phyloP scores from a whole-genome alignment of 2,888 invertebrate genomes.

The Acleris emargana region DNA sequence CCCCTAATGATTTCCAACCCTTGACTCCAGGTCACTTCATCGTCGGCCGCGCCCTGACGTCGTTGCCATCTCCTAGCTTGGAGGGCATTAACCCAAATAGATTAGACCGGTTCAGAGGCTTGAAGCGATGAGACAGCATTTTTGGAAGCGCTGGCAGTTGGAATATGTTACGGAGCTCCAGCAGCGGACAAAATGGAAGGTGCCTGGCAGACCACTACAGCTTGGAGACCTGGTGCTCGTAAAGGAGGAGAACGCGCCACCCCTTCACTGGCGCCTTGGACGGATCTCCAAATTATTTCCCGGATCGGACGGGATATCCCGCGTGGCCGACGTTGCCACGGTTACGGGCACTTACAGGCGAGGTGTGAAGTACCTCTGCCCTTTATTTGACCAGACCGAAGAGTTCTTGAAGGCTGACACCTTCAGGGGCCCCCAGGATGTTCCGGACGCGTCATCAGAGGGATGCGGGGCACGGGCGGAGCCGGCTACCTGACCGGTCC shows the following conservation, averaged over 20 bases:
- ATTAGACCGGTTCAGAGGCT: background rate
- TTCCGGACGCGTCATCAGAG: too few relatives aligned
- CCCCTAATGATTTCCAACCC: background rate
- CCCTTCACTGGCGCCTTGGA: conserved; percentile 6
- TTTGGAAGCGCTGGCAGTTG: conserved; percentile 10
- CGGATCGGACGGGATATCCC: background rate
- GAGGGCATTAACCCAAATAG: background rate
- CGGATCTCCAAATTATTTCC: background rate
- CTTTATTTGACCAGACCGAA: background rate
- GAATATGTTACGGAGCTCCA: conserved; percentile 2
- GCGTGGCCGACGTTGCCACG: conserved; percentile 4
- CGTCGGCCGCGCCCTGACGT: background rate
- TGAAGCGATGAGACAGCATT: background rate
- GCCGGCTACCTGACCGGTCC: too few relatives aligned
- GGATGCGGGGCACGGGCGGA: too few relatives aligned
- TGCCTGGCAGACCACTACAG: background rate
- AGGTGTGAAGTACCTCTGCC: background rate
- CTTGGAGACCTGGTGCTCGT: conserved; percentile 6
- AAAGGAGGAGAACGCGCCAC: background rate
- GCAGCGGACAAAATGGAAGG: background rate
- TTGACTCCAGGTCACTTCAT: conserved; percentile 7
- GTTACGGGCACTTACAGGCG: conserved; percentile 1
- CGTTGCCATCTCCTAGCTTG: background rate
- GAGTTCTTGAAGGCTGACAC: background rate
- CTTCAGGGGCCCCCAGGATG: background rate